These are phyloP conservation scores for Abramis brama DNA, from an alignment of 2,113 vertebrate genomes.

Conservation along the genomic window DNA sequence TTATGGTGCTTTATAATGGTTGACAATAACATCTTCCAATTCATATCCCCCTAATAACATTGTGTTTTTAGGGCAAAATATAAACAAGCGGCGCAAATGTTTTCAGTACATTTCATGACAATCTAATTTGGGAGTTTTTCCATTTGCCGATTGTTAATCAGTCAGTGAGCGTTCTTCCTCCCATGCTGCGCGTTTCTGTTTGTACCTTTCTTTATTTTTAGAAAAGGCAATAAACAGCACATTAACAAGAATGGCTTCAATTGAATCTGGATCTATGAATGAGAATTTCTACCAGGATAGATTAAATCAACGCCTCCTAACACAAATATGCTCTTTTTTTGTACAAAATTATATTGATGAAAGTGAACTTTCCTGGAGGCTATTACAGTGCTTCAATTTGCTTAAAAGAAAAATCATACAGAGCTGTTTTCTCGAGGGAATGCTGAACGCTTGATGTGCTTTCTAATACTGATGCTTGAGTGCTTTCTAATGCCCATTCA, in stretches of 20 bases:
- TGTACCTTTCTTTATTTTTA: conserved; percentile 7
- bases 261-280: background rate
- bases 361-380: background rate
- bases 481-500: background rate
- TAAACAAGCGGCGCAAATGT: background rate
- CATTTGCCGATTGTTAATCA: background rate
- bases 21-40: background rate
- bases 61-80: background rate
- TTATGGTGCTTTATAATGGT: background rate
- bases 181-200: background rate
- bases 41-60: background rate
- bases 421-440: background rate
- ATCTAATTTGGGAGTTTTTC: background rate
- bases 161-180: background rate
- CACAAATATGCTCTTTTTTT: conserved; percentile 9
- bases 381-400: background rate
- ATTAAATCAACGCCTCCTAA: conserved; percentile 5
- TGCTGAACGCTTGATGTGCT: background rate
- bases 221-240: background rate
- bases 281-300: background rate
- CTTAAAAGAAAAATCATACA: background rate
- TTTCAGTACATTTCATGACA: background rate
- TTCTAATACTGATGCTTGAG: too few species aligned
- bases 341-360: conserved; percentile 7
- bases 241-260: background rate